Conservation (phyloP, 1,140 invertebrate species). For the Heliothis subflexa region DNA sequence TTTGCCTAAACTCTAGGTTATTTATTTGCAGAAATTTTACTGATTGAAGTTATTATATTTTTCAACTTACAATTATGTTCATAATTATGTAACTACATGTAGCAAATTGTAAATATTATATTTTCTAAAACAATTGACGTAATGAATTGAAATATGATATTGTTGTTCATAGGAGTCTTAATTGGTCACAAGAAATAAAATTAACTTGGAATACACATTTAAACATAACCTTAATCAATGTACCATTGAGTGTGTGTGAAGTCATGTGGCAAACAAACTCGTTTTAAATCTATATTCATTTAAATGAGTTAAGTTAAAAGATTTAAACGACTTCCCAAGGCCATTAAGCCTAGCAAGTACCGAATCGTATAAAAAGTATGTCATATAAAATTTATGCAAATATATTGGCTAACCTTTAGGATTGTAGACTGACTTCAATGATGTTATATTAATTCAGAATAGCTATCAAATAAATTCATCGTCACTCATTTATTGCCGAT, state of each 20-base stretch:
- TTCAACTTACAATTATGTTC: neutral
- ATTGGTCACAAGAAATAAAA: constrained; percentile 24
- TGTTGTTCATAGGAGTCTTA: neutral
- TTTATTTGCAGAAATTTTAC: constrained; percentile 15
- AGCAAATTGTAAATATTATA: constrained; percentile 26
- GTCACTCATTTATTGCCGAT: constrained; percentile 29
- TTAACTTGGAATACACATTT: neutral
- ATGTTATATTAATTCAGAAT: constrained; percentile 1
- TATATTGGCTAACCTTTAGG: constrained; percentile 15
- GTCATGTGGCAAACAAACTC: constrained; percentile 17
- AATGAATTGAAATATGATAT: constrained; percentile 1
- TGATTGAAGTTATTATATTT: constrained; percentile 8
- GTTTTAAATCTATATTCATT: constrained; percentile 7
- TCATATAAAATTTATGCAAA: constrained; percentile 23
- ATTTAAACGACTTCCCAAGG: constrained; percentile 20
- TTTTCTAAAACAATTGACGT: constrained; percentile 1
- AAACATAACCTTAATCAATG: neutral
- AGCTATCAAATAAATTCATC: constrained; percentile 6
- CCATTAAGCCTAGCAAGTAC: neutral
- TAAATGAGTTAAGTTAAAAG: constrained; percentile 1
- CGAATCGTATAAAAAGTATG: constrained; percentile 1
- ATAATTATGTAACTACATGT: constrained; percentile 11
- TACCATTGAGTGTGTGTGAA: no score
- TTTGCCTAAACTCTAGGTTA: constrained; percentile 18
- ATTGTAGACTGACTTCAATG: constrained; percentile 23